A percentile compares a stretch with the other conserved stretches of the same genome.
Conservation (phyloP, 2,888 invertebrate genomes). For the Elysia crispata region DNA sequence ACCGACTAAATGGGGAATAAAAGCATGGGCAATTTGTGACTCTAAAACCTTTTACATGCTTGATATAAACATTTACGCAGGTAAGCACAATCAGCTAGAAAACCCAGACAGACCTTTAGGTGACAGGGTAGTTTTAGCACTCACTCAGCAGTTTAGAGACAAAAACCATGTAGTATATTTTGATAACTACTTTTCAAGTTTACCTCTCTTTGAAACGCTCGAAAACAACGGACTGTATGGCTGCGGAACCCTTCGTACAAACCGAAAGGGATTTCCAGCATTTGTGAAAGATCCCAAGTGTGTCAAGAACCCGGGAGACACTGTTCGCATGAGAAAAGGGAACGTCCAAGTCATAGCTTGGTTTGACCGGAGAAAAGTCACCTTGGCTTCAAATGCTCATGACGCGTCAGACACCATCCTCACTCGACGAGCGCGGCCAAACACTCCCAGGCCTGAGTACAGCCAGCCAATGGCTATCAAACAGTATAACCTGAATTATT, state of each 20-base stretch:
- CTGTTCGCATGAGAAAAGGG: conserved; percentile 13
- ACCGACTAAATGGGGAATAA: no score
- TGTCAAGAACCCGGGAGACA: not conserved
- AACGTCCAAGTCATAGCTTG: conserved; percentile 17
- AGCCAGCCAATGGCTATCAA: conserved; percentile 22
- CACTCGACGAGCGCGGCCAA: not conserved
- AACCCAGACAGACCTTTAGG: conserved; percentile 15
- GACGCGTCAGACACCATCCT: not conserved
- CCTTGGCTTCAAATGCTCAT: conserved; percentile 26
- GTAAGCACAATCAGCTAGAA: no score
- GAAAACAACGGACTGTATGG: not conserved
- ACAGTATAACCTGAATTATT: conserved; percentile 17
- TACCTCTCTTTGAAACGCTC: not conserved
- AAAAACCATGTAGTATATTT: not conserved
- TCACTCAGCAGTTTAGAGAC: not conserved
- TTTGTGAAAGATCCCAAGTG: conserved; percentile 3
- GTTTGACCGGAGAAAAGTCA: conserved; percentile 34
- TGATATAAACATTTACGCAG: no score
- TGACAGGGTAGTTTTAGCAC: conserved; percentile 3
- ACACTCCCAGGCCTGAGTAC: conserved; percentile 2
- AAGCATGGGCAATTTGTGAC: no score
- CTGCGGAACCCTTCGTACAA: not conserved
- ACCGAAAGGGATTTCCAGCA: not conserved
- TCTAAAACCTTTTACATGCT: no score
- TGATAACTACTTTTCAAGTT: conserved; percentile 3